Conservation (phyloP, 2,113 vertebrate species). For the Rhinolophus sinicus region DNA sequence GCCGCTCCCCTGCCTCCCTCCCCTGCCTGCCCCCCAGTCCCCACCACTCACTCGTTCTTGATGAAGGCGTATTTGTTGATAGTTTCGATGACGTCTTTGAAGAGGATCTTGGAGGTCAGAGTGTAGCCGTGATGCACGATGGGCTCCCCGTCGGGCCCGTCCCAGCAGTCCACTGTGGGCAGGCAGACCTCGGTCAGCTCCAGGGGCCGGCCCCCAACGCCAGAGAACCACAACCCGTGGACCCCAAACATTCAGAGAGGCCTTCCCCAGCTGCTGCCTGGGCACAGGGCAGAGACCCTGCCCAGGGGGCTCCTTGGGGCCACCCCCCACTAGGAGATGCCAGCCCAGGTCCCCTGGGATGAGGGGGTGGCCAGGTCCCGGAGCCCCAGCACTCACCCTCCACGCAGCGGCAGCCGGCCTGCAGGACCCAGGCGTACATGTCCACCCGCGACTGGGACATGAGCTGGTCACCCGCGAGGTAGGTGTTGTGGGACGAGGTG, state of each 20-base stretch:
- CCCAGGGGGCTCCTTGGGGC: background rate
- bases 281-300: background rate
- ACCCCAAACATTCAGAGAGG: no score
- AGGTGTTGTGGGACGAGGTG: constrained; percentile 98
- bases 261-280: background rate
- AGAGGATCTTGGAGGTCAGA: constrained; percentile 98
- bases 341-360: no score
- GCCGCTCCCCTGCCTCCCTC: fast-evolving
- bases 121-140: constrained; percentile 99
- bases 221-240: background rate
- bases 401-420: constrained; percentile 96
- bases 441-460: constrained; percentile 98
- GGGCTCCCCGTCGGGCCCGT: constrained; percentile 95
- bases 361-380: no score
- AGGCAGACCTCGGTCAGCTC: background rate
- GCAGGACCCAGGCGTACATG: constrained; percentile 98
- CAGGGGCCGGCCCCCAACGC: background rate
- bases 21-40: fast-evolving
- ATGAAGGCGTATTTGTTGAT: constrained; percentile 98
- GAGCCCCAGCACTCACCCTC: constrained; percentile 88
- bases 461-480: constrained; percentile 98
- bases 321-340: background rate
- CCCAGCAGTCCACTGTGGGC: constrained; percentile 96
- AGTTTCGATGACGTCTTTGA: constrained; percentile 97
- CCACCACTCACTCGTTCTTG: constrained; percentile 93